Percentiles rank a stretch among this genome's conserved stretches.
phyloP scores from a whole-genome alignment of 1,140 invertebrate species.

The Diorhabda elongata region DNA sequence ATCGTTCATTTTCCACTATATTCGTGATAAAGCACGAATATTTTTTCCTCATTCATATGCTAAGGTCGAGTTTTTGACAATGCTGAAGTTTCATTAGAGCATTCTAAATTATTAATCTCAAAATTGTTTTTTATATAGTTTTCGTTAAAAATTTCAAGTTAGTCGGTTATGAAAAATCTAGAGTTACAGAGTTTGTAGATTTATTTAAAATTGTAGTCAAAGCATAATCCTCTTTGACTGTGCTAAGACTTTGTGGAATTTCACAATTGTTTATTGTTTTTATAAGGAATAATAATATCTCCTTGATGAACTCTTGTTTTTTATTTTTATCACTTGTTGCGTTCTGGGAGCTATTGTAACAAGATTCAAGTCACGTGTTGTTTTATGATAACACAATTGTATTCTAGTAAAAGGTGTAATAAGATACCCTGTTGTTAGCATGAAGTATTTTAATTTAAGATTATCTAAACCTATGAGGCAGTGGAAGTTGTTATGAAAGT shows the following conservation, averaged over 20 bases:
- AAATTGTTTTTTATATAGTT: neutral
- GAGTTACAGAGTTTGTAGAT: neutral
- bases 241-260: conserved; percentile 6
- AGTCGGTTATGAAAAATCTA: neutral
- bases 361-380: neutral
- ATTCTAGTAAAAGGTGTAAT: neutral
- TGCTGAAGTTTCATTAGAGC: neutral
- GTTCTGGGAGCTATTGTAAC: neutral
- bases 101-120: neutral
- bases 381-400: neutral
- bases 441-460: neutral
- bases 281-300: conserved; percentile 6
- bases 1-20: conserved; percentile 7
- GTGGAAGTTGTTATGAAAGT: conserved; percentile 6
- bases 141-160: neutral
- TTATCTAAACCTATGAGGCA: neutral
- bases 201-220: neutral
- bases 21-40: neutral
- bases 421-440: neutral
- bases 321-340: neutral
- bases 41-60: conserved; percentile 15
- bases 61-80: neutral
- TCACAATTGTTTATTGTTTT: conserved; percentile 1
- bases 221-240: neutral
- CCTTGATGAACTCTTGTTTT: neutral